These are phyloP conservation scores for Megaceryle alcyon DNA, from an alignment of 2,797 vertebrate genomes.

Conservation along the genomic window DNA sequence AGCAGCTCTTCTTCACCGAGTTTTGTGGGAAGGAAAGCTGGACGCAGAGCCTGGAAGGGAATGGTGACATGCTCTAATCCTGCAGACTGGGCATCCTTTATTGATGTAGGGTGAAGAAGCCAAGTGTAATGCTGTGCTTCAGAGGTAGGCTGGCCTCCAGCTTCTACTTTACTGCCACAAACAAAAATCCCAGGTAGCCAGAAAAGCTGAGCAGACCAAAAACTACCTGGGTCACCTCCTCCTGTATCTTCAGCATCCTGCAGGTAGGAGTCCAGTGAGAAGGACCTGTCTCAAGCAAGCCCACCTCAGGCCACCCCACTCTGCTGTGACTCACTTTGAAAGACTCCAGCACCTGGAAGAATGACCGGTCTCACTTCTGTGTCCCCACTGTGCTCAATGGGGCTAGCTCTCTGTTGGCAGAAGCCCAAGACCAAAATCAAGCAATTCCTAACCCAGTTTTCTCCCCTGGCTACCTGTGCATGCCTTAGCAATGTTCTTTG, in stretches of 20 bases:
- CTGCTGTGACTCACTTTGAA: background rate
- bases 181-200: background rate
- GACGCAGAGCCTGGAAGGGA: background rate
- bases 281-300: background rate
- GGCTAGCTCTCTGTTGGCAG: background rate
- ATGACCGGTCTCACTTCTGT: background rate
- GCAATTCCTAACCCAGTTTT: background rate
- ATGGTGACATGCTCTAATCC: background rate
- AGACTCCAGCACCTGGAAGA: background rate
- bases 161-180: background rate
- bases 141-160: background rate
- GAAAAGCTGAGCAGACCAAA: background rate
- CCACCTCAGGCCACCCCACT: background rate
- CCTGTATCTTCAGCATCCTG: background rate
- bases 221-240: background rate
- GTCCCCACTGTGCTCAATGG: background rate
- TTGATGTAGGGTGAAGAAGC: background rate
- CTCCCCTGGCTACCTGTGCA: background rate
- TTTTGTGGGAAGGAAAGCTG: background rate
- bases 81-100: background rate
- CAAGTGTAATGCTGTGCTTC: background rate
- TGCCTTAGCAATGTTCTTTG: background rate
- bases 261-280: background rate
- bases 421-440: background rate
- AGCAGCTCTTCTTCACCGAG: background rate